Percentiles rank a stretch among this genome's conserved stretches.
These are phyloP conservation scores for Plebejus melissa DNA, from an alignment of 2,888 invertebrate genomes.

Conservation along the genomic window DNA sequence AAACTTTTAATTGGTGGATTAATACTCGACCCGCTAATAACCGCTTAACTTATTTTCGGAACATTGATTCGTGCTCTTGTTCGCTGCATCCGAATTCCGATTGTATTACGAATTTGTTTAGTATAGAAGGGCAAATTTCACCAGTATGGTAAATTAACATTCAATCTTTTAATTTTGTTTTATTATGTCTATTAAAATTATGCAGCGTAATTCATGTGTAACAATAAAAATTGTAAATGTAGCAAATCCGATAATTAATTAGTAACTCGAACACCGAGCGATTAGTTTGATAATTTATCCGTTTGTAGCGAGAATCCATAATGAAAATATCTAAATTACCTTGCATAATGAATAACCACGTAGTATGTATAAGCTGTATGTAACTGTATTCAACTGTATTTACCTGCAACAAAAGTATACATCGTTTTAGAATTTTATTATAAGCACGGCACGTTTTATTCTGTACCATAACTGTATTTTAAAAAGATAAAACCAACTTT, in stretches of 20 bases:
- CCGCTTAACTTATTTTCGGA: slow-evolving; percentile 36
- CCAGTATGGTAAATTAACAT: not conserved
- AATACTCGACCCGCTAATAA: slow-evolving; percentile 48
- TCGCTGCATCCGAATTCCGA: not conserved
- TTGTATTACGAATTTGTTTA: not conserved
- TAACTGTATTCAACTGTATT: not conserved
- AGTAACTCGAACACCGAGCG: not conserved
- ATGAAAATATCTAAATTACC: not conserved
- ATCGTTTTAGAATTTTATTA: not conserved
- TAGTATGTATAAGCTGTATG: not conserved
- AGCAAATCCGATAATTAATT: not conserved
- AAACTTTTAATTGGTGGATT: slow-evolving; percentile 52
- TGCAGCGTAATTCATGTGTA: not conserved
- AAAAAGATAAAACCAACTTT: no score
- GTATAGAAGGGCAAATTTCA: not conserved
- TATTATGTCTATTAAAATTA: no score
- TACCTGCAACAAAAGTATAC: slow-evolving; percentile 13
- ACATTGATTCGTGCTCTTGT: slow-evolving; percentile 25
- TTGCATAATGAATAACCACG: not conserved
- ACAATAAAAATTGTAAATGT: not conserved
- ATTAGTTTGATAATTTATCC: not conserved
- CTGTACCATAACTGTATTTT: not conserved
- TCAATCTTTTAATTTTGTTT: not conserved
- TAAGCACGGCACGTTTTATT: not conserved
- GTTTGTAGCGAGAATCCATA: not conserved